phyloP scores from a whole-genome alignment of 2,113 vertebrate species.

The Trichomycterus rosablanca region DNA sequence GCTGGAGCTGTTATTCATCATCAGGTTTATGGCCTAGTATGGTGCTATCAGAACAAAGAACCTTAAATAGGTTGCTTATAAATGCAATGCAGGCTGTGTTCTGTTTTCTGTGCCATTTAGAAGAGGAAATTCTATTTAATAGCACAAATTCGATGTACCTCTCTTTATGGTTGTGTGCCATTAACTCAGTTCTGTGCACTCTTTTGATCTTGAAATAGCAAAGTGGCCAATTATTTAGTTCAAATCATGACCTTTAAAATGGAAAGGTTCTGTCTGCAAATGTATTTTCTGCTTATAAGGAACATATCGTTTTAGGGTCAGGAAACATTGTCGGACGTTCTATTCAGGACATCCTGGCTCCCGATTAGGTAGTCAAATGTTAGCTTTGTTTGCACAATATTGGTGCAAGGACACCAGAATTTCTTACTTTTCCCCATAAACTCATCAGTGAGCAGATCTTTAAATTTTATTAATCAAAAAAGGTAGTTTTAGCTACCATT shows the following conservation, averaged over 20 bases:
- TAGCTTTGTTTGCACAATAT: no score
- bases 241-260: neutral
- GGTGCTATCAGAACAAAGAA: neutral
- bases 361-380: no score
- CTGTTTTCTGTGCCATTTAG: conserved; percentile 26
- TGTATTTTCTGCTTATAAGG: no score
- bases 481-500: no score
- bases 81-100: conserved; percentile 13
- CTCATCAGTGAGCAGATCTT: neutral
- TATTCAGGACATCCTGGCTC: no score
- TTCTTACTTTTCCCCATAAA: neutral
- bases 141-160: neutral
- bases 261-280: no score
- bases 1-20: neutral
- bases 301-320: no score
- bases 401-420: neutral
- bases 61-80: conserved; percentile 1
- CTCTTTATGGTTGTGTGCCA: conserved; percentile 13
- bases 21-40: conserved; percentile 15
- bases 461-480: neutral
- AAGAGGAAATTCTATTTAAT: neutral
- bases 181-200: neutral
- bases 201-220: conserved; percentile 3
- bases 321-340: no score
- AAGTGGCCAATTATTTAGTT: neutral